Percentiles rank a stretch among this genome's conserved stretches.
Evolutionary conservation across 2,113 vertebrate species (phyloP).

Genomic region (Lethenteron reissneri): DNA sequence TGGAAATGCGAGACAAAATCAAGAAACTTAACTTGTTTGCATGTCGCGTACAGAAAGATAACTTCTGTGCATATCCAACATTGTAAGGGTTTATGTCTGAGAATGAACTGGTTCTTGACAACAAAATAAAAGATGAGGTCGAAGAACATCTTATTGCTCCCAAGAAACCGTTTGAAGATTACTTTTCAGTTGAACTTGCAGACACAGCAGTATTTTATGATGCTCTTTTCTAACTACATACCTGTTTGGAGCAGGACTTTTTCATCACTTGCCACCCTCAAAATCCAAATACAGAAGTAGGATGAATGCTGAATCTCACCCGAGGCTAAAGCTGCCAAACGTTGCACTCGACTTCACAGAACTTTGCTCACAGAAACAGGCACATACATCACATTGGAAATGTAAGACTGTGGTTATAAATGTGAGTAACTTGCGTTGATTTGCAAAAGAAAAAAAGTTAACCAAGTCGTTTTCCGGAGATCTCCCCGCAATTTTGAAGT

Average conservation of each 20-base stretch:
- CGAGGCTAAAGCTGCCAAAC: slow-evolving; percentile 1
- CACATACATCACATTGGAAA: no score
- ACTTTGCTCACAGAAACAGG: neutral
- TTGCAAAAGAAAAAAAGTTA: neutral
- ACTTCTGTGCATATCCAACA: neutral
- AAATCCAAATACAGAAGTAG: neutral
- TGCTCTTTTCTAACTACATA: neutral
- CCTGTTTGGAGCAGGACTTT: neutral
- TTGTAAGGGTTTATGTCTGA: neutral
- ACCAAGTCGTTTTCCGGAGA: neutral
- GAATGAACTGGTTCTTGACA: neutral
- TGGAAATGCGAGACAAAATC: neutral
- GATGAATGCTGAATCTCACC: slow-evolving; percentile 4
- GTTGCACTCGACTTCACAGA: neutral
- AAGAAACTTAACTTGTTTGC: neutral
- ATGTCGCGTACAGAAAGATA: neutral
- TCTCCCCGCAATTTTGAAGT: no score
- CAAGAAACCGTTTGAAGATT: slow-evolving; percentile 2
- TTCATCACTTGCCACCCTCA: slow-evolving; percentile 1
- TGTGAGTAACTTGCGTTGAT: neutral
- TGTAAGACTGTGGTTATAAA: no score
- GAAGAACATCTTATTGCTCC: neutral
- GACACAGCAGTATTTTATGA: neutral
- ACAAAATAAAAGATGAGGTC: neutral
- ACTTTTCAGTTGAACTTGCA: neutral